These are phyloP conservation scores for Andrena haemorrhoa DNA, from an alignment of 2,888 invertebrate species.

Conservation along the genomic window DNA sequence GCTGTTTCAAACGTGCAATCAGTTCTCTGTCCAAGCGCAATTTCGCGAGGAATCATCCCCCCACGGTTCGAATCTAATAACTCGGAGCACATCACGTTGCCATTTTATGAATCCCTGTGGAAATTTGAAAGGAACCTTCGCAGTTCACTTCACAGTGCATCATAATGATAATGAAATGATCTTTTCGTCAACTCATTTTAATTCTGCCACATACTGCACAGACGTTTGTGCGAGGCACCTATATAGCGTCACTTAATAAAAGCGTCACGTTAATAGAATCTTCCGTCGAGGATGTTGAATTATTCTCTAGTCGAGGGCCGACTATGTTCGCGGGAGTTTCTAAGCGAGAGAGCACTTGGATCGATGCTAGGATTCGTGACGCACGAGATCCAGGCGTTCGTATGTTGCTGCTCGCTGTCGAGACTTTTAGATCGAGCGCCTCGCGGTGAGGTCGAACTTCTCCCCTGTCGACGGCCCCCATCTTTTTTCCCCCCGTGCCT, in stretches of 20 bases:
- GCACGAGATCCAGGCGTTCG: conserved; percentile 1
- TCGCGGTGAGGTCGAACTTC: conserved; percentile 17
- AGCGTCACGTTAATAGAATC: too few relatives aligned
- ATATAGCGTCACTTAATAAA: too few relatives aligned
- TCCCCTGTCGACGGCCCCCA: background rate
- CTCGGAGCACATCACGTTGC: conserved; percentile 43
- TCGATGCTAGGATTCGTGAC: conserved; percentile 29
- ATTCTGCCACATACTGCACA: too few relatives aligned
- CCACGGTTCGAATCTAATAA: conserved; percentile 43
- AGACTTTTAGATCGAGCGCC: conserved; percentile 23
- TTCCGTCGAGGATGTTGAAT: too few relatives aligned
- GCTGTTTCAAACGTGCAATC: conserved; percentile 16
- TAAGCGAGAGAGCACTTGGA: background rate
- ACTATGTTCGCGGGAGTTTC: too few relatives aligned
- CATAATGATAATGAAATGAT: too few relatives aligned
- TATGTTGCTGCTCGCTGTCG: conserved; percentile 4
- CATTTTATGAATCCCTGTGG: too few relatives aligned
- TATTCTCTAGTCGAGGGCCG: too few relatives aligned
- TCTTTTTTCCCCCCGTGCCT: conserved; percentile 28
- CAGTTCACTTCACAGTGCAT: too few relatives aligned
- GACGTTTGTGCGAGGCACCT: too few relatives aligned
- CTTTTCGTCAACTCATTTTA: too few relatives aligned
- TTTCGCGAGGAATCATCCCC: conserved; percentile 40
- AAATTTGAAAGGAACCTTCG: conserved; percentile 12
- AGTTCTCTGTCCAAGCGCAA: conserved; percentile 38